Base-by-base conservation (phyloP, 2,113 vertebrate genomes). In the Terrapene triunguis region DNA sequence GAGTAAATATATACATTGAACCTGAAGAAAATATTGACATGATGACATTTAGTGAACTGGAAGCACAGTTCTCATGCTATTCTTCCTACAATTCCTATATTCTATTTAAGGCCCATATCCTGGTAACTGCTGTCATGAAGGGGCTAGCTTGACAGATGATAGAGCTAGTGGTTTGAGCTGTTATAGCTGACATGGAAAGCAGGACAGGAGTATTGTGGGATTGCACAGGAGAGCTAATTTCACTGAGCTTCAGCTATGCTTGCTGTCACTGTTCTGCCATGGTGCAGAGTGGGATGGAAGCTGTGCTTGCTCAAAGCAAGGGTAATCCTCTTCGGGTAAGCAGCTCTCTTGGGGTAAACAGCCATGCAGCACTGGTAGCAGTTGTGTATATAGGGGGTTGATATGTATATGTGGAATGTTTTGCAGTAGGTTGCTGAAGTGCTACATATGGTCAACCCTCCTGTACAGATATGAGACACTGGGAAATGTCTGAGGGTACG, bases 251-350 rank as follows among this genome's bases (percentile, higher is more conserved):
- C 11, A 38, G 82, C 88, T 76, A 76, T 25, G 10, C 24, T 82
- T 87, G 84, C 5, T 57, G 38, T 74, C 5, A 3, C 22, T 76
- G 38, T 17, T 19, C 22, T 0, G 0, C 21, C 74, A 19, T 3
- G 6, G 2, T 91, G 5, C 5, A 86, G n/a, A 47, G 12, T 76
- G 38, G 22, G 22, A 25, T 25, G 22, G 42, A 76, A 44, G 42
- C 5, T 6, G 24, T 24, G 24, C 74, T 44, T 44, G 42, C n/a
- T 38, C 69, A 72, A 38, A 72, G 69, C 17, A 72, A 72, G 12
- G 17, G n/a, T 21, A 38, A 38, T 5, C 3, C 19, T 38, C n/a
- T 38, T 72, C 21, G 21, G 8, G 7, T 72, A 38, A 72, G n/a
- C 69, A 72, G 35, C n/a, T 5, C 51, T 53, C 17, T 53, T 53